Percentiles rank a stretch among this genome's conserved stretches.
Conservation (phyloP, 2,888 invertebrate species). For the Archips crataeganus region DNA sequence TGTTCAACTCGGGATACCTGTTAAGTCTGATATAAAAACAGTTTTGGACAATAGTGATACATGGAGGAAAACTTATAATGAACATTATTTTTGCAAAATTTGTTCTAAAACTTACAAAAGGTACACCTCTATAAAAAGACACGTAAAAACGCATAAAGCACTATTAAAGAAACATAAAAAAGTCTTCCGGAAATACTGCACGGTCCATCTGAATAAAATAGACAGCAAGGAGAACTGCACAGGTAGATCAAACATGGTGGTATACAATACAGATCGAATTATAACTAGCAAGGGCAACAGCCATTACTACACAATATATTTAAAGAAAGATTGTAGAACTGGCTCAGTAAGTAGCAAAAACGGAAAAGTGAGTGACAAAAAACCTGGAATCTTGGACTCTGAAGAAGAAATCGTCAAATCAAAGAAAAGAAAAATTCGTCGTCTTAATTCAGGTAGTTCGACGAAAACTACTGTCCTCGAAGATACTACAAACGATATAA, state of each 20-base stretch:
- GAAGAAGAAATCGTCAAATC: constrained; percentile 50
- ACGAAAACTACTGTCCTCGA: constrained; percentile 54
- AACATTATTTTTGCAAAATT: constrained; percentile 56
- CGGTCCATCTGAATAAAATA: constrained; percentile 60
- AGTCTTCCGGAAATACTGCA: constrained; percentile 53
- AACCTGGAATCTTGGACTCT: constrained; percentile 46
- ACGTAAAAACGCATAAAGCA: constrained; percentile 40
- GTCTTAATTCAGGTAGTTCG: constrained; percentile 59
- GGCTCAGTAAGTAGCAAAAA: background rate
- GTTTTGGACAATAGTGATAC: constrained; percentile 4
- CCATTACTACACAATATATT: constrained; percentile 60
- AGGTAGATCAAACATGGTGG: constrained; percentile 57
- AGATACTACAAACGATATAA: constrained; percentile 16
- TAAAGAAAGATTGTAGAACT: constrained; percentile 4
- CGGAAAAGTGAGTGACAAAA: constrained; percentile 44
- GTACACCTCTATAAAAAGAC: constrained; percentile 18
- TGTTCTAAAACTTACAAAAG: constrained; percentile 50
- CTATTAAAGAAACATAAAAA: constrained; percentile 48
- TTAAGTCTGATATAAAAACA: background rate
- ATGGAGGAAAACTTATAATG: constrained; percentile 56
- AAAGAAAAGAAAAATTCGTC: constrained; percentile 51
- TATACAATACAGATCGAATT: constrained; percentile 58
- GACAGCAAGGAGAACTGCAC: constrained; percentile 65
- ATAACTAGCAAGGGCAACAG: constrained; percentile 52
- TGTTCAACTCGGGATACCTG: constrained; percentile 38